phyloP scores from a whole-genome alignment of 2,888 invertebrate species.

The Erebia palarica region DNA sequence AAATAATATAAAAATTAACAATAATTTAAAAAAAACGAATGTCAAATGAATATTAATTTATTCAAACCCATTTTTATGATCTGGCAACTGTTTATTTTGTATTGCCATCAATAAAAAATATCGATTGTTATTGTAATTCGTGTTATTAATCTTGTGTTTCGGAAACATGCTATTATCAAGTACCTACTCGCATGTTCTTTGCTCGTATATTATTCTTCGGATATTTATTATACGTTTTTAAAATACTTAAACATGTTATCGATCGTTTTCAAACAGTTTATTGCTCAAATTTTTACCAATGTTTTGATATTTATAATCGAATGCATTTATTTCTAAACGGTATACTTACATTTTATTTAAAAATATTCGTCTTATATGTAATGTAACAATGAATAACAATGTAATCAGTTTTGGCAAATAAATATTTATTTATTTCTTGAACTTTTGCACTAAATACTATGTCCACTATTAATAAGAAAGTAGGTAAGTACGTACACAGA shows the following conservation, averaged over 20 bases:
- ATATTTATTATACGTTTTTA: conserved; percentile 28
- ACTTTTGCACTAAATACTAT: no score
- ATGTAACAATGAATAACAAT: no score
- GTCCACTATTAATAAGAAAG: no score
- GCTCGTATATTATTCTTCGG: conserved; percentile 39
- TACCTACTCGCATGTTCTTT: conserved; percentile 41
- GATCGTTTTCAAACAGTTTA: no score
- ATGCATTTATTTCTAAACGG: neutral
- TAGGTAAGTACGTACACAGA: no score
- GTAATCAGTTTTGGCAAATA: no score
- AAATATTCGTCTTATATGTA: no score
- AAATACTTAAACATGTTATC: neutral
- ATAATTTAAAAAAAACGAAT: conserved; percentile 39
- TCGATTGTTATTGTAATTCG: conserved; percentile 65
- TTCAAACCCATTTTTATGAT: conserved; percentile 79
- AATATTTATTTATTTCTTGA: no score
- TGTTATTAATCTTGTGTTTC: conserved; percentile 71
- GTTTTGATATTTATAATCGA: neutral
- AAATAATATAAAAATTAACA: conserved; percentile 34
- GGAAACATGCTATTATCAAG: conserved; percentile 47
- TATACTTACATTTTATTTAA: no score
- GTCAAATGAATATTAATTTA: conserved; percentile 63
- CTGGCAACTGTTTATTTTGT: conserved; percentile 70
- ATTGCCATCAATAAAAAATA: conserved; percentile 44
- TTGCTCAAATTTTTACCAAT: neutral